A percentile compares a stretch with the other conserved stretches of the same genome.
Evolutionary conservation across 2,797 vertebrate genomes (phyloP).

Genomic region (Coregonus sp.): DNA sequence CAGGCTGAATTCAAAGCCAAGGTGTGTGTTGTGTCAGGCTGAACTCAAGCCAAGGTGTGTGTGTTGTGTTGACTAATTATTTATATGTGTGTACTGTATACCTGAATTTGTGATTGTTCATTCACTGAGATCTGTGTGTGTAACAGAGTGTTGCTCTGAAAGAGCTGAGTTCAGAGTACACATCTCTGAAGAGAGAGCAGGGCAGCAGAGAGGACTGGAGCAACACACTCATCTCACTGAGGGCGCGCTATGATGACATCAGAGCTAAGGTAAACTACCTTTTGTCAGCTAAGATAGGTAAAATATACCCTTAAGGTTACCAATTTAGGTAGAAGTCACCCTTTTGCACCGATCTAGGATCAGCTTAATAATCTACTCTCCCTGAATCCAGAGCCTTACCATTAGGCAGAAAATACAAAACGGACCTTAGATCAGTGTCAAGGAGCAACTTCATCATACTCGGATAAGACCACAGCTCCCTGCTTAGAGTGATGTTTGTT

Average conservation of each 20-base stretch:
- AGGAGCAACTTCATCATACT: neutral
- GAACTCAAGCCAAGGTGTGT: slow-evolving; percentile 78
- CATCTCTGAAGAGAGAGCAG: slow-evolving; percentile 54
- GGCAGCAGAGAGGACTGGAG: slow-evolving; percentile 51
- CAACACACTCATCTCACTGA: slow-evolving; percentile 51
- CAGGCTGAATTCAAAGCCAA: slow-evolving; percentile 72
- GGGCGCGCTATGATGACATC: slow-evolving; percentile 62
- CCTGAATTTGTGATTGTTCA: neutral
- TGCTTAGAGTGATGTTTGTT: neutral
- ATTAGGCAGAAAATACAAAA: neutral
- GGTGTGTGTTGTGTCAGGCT: slow-evolving; percentile 69
- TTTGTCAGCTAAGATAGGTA: neutral
- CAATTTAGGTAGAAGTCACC: neutral
- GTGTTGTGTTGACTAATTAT: neutral
- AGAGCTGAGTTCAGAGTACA: slow-evolving; percentile 67
- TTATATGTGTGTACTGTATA: neutral
- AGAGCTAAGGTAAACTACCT: slow-evolving; percentile 59
- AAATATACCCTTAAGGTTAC: neutral
- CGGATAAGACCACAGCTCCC: neutral
- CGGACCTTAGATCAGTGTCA: neutral
- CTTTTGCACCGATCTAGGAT: neutral
- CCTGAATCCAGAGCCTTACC: neutral
- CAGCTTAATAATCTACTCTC: neutral
- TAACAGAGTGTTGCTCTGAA: slow-evolving; percentile 65
- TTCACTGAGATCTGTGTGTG: neutral